Evolutionary conservation across 2,888 invertebrate genomes (phyloP), one percentile per base, ranked within the genome.

Genomic region (Microplitis deprimator): DNA sequence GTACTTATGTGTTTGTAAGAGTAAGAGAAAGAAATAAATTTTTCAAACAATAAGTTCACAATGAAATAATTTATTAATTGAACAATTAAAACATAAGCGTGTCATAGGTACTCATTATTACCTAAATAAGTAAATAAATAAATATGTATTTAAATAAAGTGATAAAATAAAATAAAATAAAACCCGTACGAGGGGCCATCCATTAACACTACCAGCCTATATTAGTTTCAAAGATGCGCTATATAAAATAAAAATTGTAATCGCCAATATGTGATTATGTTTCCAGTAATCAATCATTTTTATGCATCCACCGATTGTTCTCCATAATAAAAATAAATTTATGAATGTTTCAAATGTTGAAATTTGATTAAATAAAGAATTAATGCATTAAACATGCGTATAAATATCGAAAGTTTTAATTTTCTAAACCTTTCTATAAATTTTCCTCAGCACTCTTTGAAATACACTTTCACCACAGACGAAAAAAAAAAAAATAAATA

Each of bases 341-440:
- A 87, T 88, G 84, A 84, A 86, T 88, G 86, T 88, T 88, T 86
- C 84, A 83, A 87, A 86, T 85, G 87, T 88, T 88, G 87, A 83
- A 83, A 85, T 87, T 88, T 87, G 86, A 86, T 87, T 87, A 83
- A 87, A 87, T 87, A 86, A 87, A 86, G 84, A 83, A 82, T 83
- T 83, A 80, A 85, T 85, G 84, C 83, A 86, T 85, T 86, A 83
- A 83, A 82, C 10, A 20, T 72, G 60, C n/a, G 39, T 10, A 29
- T 64, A 59, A 39, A 67, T 71, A 65, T 39, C 5, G n/a, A 50
- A 50, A 10, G 39, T 60, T 39, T 1, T n/a, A 64, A 59, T 62
- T 68, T 72, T 64, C 29, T 62, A 16, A 68, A 60, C 59, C 68
- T 69, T 61, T 77, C 38, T 39, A 74, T 65, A 50, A 64, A 20